These are phyloP conservation scores for Cotesia vestalis DNA, from an alignment of 1,140 invertebrate species.

Conservation along the genomic window DNA sequence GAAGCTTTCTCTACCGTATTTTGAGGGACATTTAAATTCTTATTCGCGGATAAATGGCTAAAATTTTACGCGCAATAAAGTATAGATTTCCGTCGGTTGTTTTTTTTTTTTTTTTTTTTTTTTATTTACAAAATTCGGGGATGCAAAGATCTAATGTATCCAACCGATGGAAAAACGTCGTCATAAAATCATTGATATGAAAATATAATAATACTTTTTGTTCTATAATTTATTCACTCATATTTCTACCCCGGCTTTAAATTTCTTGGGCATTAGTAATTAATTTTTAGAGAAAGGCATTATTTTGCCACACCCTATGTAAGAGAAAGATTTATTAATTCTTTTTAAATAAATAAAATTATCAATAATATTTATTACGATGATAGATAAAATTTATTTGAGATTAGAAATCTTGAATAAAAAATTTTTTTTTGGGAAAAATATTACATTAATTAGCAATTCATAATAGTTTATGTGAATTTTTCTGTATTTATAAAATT, in stretches of 20 bases:
- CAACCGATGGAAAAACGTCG: slow-evolving; percentile 55
- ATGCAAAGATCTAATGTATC: neutral
- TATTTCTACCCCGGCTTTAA: neutral
- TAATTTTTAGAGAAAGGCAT: no score
- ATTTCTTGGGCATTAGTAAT: no score
- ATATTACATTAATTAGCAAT: no score
- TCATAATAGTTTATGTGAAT: no score
- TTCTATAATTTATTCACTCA: slow-evolving; percentile 14
- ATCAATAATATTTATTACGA: no score
- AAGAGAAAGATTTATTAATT: no score
- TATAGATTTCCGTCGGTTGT: slow-evolving; percentile 61
- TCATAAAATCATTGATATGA: slow-evolving; percentile 69
- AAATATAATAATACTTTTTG: slow-evolving; percentile 53
- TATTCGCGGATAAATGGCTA: slow-evolving; percentile 68
- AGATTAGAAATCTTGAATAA: no score
- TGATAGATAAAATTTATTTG: no score
- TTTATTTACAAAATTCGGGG: neutral
- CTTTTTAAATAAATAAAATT: no score
- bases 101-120: neutral
- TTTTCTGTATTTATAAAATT: no score
- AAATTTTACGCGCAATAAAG: slow-evolving; percentile 68
- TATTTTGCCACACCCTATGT: no score
- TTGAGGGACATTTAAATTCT: slow-evolving; percentile 66
- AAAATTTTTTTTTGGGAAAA: no score
- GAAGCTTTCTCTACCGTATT: slow-evolving; percentile 38